Base-by-base conservation (phyloP, 2,888 invertebrate genomes). In the Altica lythri region DNA sequence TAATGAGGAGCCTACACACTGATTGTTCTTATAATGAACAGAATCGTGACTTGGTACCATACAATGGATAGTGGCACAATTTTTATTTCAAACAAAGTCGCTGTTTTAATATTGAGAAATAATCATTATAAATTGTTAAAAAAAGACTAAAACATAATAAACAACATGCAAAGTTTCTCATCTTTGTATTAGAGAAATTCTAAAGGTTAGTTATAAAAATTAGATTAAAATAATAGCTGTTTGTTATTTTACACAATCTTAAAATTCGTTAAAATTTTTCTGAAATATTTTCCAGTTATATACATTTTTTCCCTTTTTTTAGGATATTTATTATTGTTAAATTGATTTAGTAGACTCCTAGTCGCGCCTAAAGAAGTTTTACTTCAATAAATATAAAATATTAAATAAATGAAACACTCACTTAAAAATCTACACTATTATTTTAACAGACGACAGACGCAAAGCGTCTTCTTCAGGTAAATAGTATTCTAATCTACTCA, bases 31-130 rank as follows among this genome's bases (percentile, higher is more conserved):
- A 48, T 29, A 40, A 32, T 25, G 30, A 42, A 42, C 14, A 16
- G 16, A 49, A 18, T 49, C 49, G 49, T 49, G 49, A 49, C 40
- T 42, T 2, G n/a, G 19, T 32, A 40, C 32, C 45, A 22, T 18
- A 49, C 49, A 49, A 49, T 49, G 49, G 49, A 32, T 42, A 30
- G 30, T 38, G 48, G 29, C 47, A 46, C 16, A 46, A 18, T 35
- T 47, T 47, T 47, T 47, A 29, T 17, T 14, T 16, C 25, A 37
- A 12, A 19, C 40, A 22, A 47, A 22, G 47, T 38, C 27, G 37
- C 19, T 47, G 47, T 47, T 38, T 8, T 40, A 47, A 47, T 29
- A 47, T 47, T 47, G 47, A 27, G 47, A 22, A 47, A 47, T 47
- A 19, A 29, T 10, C 37, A 47, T 38, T 47, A 47, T 47, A 47